Evolutionary conservation across 1,140 invertebrate genomes (phyloP), one percentile per base, ranked within the genome.

Genomic region (Drosophila mauritiana): DNA sequence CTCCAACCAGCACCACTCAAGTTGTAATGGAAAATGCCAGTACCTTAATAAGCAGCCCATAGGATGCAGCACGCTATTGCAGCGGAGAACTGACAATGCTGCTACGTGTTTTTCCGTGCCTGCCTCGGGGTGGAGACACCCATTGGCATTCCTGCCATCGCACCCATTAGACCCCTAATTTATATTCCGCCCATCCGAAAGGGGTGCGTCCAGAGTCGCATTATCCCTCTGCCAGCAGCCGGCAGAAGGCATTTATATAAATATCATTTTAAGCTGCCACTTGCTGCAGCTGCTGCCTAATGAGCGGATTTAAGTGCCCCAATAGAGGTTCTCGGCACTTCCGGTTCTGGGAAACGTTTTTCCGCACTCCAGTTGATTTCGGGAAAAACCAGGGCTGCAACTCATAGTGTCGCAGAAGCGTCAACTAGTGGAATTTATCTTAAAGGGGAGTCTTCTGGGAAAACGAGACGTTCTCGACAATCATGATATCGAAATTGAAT

Each of bases 251-350:
- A 79, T 88, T 83, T 79, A 88, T 81, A 85, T 81, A 85, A 86
- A 86, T 85, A 86, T 67, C 78, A 64, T 68, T 80, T 68, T 64
- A 86, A 78, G 82, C 77, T 68, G 78, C 37, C 73, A 70, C 65
- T 76, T 57, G 59, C 72, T 76, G 78, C 83, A 89, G 83, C 75
- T 88, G 84, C 70, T 88, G 84, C 79, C 84, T 88, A 88, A 88
- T 88, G 83, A 88, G 84, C 83, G 84, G 76, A 72, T 89, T 88
- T 79, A 83, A 81, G 63, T 63, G 49, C 49, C 56, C 46, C 79
- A 42, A 70, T 43, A 36, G 20, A 22, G 57, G 22, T 42, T 27
- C 56, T 13, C 5, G 13, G 25, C 13, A 17, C 25, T 46, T 51
- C 42, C 48, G 13, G 13, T 58, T 69, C 17, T 17, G 7, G 37